phyloP scores from a whole-genome alignment of 2,888 invertebrate genomes.

The Melolontha melolontha region DNA sequence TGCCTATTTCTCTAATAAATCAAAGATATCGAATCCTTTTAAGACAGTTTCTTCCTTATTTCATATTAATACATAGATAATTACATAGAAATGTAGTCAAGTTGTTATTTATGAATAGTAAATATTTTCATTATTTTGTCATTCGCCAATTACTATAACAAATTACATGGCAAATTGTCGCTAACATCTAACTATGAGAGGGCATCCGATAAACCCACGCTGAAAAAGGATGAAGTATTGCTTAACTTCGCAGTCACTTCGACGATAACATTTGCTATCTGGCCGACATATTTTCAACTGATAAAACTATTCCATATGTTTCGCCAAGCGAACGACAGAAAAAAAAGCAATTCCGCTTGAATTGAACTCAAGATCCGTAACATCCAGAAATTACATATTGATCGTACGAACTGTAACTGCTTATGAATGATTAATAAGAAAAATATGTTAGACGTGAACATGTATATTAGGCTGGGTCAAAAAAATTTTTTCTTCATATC shows the following conservation, averaged over 20 bases:
- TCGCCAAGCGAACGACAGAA: conserved; percentile 1
- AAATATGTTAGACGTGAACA: too few relatives aligned
- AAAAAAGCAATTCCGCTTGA: conserved; percentile 3
- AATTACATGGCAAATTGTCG: conserved; percentile 20
- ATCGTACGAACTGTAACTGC: neutral
- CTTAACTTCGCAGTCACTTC: conserved; percentile 2
- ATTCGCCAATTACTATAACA: neutral
- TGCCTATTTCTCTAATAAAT: too few relatives aligned
- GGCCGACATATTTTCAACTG: conserved; percentile 32
- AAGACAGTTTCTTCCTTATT: too few relatives aligned
- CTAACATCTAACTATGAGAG: neutral
- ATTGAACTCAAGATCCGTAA: neutral
- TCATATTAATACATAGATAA: too few relatives aligned
- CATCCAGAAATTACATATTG: neutral
- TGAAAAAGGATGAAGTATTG: conserved; percentile 3
- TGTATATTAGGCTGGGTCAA: too few relatives aligned
- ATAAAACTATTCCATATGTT: conserved; percentile 33
- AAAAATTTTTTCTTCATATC: too few relatives aligned
- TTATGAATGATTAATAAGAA: neutral
- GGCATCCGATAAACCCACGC: conserved; percentile 28
- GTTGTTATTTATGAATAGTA: too few relatives aligned
- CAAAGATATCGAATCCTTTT: too few relatives aligned
- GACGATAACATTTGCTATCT: conserved; percentile 33
- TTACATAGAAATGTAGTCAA: too few relatives aligned
- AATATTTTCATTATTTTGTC: too few relatives aligned